phyloP scores from a whole-genome alignment of 1,140 invertebrate species.

The Heliconius nattereri region DNA sequence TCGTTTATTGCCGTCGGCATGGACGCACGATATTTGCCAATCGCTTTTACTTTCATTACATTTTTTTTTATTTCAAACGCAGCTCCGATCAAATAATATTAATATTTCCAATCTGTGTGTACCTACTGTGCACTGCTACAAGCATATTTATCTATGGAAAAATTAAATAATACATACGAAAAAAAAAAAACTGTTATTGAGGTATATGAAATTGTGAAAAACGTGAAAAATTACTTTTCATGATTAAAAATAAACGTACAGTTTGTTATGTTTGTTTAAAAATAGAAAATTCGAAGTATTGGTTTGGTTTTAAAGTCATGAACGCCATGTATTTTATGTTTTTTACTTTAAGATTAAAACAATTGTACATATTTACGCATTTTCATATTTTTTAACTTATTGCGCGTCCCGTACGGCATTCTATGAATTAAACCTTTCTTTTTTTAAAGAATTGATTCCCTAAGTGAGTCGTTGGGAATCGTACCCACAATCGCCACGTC shows the following conservation, averaged over 20 bases:
- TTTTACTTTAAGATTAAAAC: too few species aligned
- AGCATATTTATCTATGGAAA: background rate
- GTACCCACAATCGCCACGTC: too few species aligned
- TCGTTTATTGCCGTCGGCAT: constrained; percentile 28
- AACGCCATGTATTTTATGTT: too few species aligned
- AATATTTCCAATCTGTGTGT: constrained; percentile 34
- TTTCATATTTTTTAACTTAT: too few species aligned
- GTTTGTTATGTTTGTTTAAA: background rate
- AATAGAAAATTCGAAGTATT: background rate
- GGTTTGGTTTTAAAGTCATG: too few species aligned
- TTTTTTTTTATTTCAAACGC: constrained; percentile 36
- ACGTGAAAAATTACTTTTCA: background rate
- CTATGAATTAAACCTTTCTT: too few species aligned
- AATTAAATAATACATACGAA: background rate
- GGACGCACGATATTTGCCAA: constrained; percentile 30
- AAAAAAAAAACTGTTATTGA: background rate
- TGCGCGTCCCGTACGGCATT: too few species aligned
- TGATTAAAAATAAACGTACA: background rate
- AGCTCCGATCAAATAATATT: constrained; percentile 38
- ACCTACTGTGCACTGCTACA: constrained; percentile 19
- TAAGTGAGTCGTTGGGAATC: too few species aligned
- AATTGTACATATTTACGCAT: too few species aligned
- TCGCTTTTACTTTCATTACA: constrained; percentile 35
- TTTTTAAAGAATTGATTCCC: too few species aligned
- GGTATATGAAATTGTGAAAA: background rate